Evolutionary conservation across 2,113 vertebrate species (phyloP), one percentile per base, ranked within the genome.

Genomic region (Manacus vitellinus): DNA sequence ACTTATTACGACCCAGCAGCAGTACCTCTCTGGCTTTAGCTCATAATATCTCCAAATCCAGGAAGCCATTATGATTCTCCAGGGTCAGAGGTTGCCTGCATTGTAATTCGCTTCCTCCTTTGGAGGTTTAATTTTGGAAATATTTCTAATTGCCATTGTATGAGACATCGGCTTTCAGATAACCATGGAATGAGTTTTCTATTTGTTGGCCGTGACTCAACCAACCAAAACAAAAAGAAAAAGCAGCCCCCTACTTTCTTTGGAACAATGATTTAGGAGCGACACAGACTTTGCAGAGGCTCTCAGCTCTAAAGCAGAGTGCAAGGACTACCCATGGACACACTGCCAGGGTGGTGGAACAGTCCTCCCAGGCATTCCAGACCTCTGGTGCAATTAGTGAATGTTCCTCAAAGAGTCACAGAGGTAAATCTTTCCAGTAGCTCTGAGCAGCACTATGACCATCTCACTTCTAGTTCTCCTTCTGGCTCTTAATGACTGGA

Each of bases 41-140:
- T 97, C 97, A 95, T 96, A 97, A 87, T 97, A 97, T 97, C 97
- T 95, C 94, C 97, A 98, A 97, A 98, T 98, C 96, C 98, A 98
- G 98, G 98, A 98, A 98, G 84, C 97, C 97, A 98, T 98, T 98
- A 97, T 97, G 97, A 97, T 95, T 98, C 97, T 83, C 96, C 91
- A 96, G 98, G 98, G 99, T 99, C 99, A 99, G 98, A 99, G 99
- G 98, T 98, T 98, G 96, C 98, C 87, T 97, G 99, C 98, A 99
- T 99, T 99, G 99, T 99, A 98, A 98, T 98, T 93, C 81, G 55
- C 98, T 99, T 99, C 99, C 99, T 98, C 97, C 98, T 98, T 98
- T 97, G 97, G 98, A 97, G 98, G 95, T 97, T 98, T 98, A 98
- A 98, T 98, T 98, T 98, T 98, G 97, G 98, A 98, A 98, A 88